Conservation (phyloP, 2,797 vertebrate species). For the Chaetodon trifasciatus region DNA sequence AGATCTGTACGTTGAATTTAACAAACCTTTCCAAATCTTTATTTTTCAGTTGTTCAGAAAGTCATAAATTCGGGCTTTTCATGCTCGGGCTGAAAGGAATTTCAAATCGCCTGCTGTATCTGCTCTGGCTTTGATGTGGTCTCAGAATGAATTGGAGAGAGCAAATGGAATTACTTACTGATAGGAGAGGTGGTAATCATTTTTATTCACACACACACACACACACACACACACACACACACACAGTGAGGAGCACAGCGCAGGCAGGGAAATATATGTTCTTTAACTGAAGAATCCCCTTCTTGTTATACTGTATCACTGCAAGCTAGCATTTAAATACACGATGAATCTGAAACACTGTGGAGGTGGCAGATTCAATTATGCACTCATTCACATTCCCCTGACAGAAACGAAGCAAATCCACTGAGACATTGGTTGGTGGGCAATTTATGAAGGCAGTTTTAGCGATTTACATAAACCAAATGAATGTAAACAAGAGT, state of each 20-base stretch:
- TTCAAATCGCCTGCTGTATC: slow-evolving; percentile 79
- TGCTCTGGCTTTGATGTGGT: slow-evolving; percentile 80
- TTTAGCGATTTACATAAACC: slow-evolving; percentile 70
- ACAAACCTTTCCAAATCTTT: slow-evolving; percentile 77
- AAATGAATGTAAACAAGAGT: slow-evolving; percentile 69
- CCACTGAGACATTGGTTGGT: slow-evolving; percentile 53
- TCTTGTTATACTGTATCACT: slow-evolving; percentile 64
- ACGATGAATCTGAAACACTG: slow-evolving; percentile 72
- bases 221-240: slow-evolving; percentile 48
- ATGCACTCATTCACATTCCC: slow-evolving; percentile 65
- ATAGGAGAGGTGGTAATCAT: slow-evolving; percentile 81
- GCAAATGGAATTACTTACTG: slow-evolving; percentile 84
- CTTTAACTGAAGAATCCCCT: slow-evolving; percentile 64
- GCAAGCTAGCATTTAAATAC: slow-evolving; percentile 65
- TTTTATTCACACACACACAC: slow-evolving; percentile 73
- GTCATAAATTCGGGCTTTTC: slow-evolving; percentile 78
- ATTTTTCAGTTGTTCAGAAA: slow-evolving; percentile 77
- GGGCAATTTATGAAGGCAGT: slow-evolving; percentile 65
- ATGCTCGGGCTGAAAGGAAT: slow-evolving; percentile 70
- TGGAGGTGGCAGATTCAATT: slow-evolving; percentile 68
- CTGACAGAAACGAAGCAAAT: slow-evolving; percentile 64
- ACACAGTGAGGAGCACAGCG: slow-evolving; percentile 61
- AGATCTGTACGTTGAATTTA: slow-evolving; percentile 66
- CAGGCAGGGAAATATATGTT: slow-evolving; percentile 58
- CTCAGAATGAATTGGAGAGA: slow-evolving; percentile 78